Percentiles rank a stretch among this genome's conserved stretches.
phyloP scores from a whole-genome alignment of 2,888 invertebrate species.

The Drosophila pseudotalamancana region DNA sequence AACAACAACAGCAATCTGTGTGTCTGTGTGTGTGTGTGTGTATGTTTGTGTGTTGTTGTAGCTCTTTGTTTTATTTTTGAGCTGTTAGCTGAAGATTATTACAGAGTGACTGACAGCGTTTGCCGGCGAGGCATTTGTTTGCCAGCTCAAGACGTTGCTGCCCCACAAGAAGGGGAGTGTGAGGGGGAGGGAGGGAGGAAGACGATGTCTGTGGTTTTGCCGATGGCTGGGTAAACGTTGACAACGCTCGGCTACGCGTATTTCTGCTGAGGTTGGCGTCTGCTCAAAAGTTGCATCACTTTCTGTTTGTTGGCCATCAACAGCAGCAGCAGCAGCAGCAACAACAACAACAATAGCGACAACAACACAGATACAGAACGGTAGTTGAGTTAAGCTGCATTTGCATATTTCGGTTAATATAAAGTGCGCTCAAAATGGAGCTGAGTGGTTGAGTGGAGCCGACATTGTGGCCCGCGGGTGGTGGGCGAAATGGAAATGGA shows the following conservation, averaged over 20 bases:
- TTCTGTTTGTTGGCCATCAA: slow-evolving; percentile 37
- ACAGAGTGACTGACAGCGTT: slow-evolving; percentile 58
- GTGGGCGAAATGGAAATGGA: too few species aligned
- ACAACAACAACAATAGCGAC: background rate
- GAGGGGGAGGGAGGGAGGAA: background rate
- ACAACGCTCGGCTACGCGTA: slow-evolving; percentile 13
- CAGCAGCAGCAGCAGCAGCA: background rate
- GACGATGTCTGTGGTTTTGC: background rate
- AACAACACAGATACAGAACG: slow-evolving; percentile 1
- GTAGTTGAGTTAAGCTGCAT: slow-evolving; percentile 24
- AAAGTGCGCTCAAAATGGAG: slow-evolving; percentile 17
- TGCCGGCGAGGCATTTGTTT: slow-evolving; percentile 55
- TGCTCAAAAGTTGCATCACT: slow-evolving; percentile 56
- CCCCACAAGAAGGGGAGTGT: slow-evolving; percentile 11
- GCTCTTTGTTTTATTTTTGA: slow-evolving; percentile 26
- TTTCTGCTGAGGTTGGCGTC: slow-evolving; percentile 64
- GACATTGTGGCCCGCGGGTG: slow-evolving; percentile 36
- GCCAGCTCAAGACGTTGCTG: slow-evolving; percentile 44
- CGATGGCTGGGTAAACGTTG: slow-evolving; percentile 18
- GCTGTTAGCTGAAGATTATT: slow-evolving; percentile 70
- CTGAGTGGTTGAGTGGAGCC: slow-evolving; percentile 4
- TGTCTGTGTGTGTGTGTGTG: slow-evolving; percentile 7
- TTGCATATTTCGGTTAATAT: slow-evolving; percentile 40
- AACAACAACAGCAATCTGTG: slow-evolving; percentile 11
- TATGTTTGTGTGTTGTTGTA: slow-evolving; percentile 14